A percentile compares a stretch with the other conserved stretches of the same genome.
Evolutionary conservation across 2,797 vertebrate genomes (phyloP).

Genomic region (Uromys caudimaculatus): DNA sequence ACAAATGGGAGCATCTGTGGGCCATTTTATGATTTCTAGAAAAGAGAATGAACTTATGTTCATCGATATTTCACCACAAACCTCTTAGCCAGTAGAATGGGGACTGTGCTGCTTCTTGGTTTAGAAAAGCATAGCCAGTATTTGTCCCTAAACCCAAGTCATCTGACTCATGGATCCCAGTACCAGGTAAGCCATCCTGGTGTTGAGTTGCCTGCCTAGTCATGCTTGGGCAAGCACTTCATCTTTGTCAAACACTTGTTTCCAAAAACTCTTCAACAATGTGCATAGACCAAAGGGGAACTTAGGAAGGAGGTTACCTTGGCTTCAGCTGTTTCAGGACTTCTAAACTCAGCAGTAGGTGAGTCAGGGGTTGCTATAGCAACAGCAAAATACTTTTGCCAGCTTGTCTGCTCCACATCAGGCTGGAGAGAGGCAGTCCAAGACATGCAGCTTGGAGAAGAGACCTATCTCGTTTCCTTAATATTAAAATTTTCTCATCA

Average conservation of each 20-base stretch:
- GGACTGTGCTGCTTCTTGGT: neutral
- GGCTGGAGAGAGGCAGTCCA: conserved; percentile 18
- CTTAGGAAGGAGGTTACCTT: neutral
- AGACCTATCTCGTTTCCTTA: neutral
- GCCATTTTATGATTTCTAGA: neutral
- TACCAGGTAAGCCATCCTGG: neutral
- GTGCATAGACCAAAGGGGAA: neutral
- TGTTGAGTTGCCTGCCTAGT: conserved; percentile 19
- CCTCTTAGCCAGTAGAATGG: neutral
- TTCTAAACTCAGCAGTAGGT: neutral
- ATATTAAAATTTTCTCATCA: neutral
- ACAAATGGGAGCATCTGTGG: neutral
- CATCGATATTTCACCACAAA: neutral
- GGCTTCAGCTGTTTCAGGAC: conserved; percentile 36
- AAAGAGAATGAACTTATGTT: neutral
- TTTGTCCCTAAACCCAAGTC: conserved; percentile 8
- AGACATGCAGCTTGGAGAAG: neutral
- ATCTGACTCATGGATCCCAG: neutral
- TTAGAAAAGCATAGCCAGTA: neutral
- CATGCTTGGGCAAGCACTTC: conserved; percentile 17
- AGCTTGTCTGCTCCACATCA: neutral
- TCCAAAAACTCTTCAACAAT: neutral
- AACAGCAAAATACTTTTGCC: conserved; percentile 49
- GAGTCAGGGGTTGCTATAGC: conserved; percentile 38
- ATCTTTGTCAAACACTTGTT: neutral